A percentile compares a stretch with the other conserved stretches of the same genome.
Conservation (phyloP, 1,140 invertebrate species). For the Drosophila ironensis region DNA sequence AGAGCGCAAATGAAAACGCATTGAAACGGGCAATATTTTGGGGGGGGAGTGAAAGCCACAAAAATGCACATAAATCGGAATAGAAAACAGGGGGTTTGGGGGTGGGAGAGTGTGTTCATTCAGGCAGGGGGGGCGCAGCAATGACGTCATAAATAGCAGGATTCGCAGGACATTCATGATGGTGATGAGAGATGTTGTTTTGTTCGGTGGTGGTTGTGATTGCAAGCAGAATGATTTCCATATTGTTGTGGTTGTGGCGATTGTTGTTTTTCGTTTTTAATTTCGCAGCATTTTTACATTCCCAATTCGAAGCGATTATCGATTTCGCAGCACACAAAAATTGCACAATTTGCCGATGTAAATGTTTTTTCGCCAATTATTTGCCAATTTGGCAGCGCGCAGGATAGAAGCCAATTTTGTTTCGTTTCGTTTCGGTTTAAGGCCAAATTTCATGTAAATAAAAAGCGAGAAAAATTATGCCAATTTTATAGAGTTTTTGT, state of each 20-base stretch:
- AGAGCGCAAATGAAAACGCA: conserved; percentile 63
- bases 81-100: conserved; percentile 3
- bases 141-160: conserved; percentile 77
- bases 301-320: conserved; percentile 35
- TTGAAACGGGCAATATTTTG: conserved; percentile 27
- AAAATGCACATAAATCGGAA: conserved; percentile 77
- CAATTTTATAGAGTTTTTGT: conserved; percentile 29
- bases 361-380: conserved; percentile 64
- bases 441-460: conserved; percentile 66
- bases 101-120: background rate
- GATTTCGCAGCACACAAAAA: conserved; percentile 34
- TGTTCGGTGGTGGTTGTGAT: conserved; percentile 44
- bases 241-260: conserved; percentile 39
- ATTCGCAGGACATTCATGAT: conserved; percentile 70
- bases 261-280: conserved; percentile 30
- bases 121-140: conserved; percentile 7
- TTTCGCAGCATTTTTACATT: conserved; percentile 18
- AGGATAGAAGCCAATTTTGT: conserved; percentile 51
- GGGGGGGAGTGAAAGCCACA: conserved; percentile 52
- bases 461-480: conserved; percentile 26
- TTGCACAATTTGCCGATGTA: conserved; percentile 43
- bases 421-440: conserved; percentile 42
- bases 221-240: conserved; percentile 21
- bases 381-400: conserved; percentile 44
- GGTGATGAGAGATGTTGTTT: conserved; percentile 30